Evolutionary conservation across 2,797 vertebrate genomes (phyloP).

Genomic region (Pelodytes ibericus): DNA sequence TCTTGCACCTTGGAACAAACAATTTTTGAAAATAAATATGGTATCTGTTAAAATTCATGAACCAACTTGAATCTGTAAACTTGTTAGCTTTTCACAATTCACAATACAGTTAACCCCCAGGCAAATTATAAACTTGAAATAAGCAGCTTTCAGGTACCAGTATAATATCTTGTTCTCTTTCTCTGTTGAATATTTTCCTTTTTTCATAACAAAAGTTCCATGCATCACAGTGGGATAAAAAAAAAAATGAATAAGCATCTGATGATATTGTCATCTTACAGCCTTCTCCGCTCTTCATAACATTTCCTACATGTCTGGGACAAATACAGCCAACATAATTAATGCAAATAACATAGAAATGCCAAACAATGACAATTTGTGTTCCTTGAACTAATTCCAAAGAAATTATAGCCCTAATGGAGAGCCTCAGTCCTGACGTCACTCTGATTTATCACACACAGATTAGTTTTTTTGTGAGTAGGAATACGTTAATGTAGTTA

Average conservation of each 20-base stretch:
- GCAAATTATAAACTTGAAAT: background rate
- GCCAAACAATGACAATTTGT: conserved; percentile 54
- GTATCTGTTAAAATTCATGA: no score
- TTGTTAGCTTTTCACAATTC: no score
- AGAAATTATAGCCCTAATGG: conserved; percentile 36
- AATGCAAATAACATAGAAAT: conserved; percentile 54
- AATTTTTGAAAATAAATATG: no score
- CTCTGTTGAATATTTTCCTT: conserved; percentile 21
- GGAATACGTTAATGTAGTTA: background rate
- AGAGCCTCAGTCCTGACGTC: conserved; percentile 14
- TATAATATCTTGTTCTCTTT: background rate
- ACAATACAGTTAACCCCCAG: no score
- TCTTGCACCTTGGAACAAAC: no score
- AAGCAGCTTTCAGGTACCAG: background rate
- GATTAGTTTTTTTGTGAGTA: conserved; percentile 2
- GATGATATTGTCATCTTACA: conserved; percentile 50
- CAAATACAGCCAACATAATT: conserved; percentile 51
- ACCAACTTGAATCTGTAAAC: no score
- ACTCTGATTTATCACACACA: conserved; percentile 10
- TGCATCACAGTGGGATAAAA: conserved; percentile 41
- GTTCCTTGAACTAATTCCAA: conserved; percentile 48
- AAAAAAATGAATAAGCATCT: conserved; percentile 42
- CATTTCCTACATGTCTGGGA: conserved; percentile 44
- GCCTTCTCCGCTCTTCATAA: conserved; percentile 46
- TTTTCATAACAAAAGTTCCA: conserved; percentile 38